phyloP scores from a whole-genome alignment of 2,888 invertebrate genomes.

The Nephrotoma guestfalica region DNA sequence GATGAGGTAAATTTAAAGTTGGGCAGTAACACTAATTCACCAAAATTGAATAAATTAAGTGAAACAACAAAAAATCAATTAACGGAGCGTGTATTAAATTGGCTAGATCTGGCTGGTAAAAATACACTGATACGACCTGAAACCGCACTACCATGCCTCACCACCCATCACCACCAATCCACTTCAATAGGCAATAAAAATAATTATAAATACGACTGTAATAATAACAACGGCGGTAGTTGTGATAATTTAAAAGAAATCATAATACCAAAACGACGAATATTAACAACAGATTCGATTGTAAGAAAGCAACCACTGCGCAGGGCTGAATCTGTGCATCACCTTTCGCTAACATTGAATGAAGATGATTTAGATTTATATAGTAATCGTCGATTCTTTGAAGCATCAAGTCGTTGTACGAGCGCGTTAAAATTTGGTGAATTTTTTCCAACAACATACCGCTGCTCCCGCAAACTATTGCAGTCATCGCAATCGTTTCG shows the following conservation, averaged over 20 bases:
- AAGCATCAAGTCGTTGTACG: constrained; percentile 1
- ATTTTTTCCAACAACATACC: constrained; percentile 7
- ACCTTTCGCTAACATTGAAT: constrained; percentile 9
- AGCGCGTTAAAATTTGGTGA: constrained; percentile 7
- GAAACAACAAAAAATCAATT: constrained; percentile 25
- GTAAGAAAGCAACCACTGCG: neutral
- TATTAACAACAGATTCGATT: neutral
- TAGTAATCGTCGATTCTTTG: neutral
- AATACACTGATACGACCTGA: constrained; percentile 18
- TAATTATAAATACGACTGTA: neutral
- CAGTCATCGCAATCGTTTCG: neutral
- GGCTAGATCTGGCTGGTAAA: constrained; percentile 61
- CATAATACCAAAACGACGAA: neutral
- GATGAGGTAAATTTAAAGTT: neutral
- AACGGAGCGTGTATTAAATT: constrained; percentile 61
- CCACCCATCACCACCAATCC: neutral
- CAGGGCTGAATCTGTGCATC: constrained; percentile 7
- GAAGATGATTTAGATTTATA: constrained; percentile 5
- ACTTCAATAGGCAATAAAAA: neutral
- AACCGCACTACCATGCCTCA: neutral
- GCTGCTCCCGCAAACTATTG: constrained; percentile 7
- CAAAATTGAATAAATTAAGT: neutral
- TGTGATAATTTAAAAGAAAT: neutral
- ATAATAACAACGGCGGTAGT: neutral
- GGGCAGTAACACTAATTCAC: neutral